Evolutionary conservation across 2,888 invertebrate genomes (phyloP).

Genomic region (Galeruca laticollis): DNA sequence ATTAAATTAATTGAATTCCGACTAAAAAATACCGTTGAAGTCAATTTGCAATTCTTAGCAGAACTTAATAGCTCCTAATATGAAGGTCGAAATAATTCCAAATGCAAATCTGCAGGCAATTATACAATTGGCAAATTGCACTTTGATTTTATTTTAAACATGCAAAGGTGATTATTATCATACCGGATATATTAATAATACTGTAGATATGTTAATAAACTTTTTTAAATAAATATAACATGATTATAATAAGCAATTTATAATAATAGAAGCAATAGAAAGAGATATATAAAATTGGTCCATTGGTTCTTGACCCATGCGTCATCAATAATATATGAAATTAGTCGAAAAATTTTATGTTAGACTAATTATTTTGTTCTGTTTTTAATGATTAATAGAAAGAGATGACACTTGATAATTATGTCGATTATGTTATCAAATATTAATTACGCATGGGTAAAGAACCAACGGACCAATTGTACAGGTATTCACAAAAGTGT

Average conservation of each 20-base stretch:
- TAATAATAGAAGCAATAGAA: not conserved
- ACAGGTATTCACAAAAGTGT: too few species aligned
- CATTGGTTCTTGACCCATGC: too few species aligned
- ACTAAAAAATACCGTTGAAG: slow-evolving; percentile 17
- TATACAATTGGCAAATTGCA: not conserved
- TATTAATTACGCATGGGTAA: too few species aligned
- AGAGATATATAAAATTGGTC: too few species aligned
- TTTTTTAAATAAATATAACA: not conserved
- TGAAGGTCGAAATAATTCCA: not conserved
- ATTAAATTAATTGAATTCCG: slow-evolving; percentile 18
- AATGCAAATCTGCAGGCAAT: slow-evolving; percentile 19
- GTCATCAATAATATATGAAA: too few species aligned
- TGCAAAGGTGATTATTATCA: not conserved
- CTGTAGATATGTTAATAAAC: too few species aligned
- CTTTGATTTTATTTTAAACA: not conserved
- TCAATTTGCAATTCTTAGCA: slow-evolving; percentile 20
- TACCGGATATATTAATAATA: not conserved
- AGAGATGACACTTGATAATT: too few species aligned
- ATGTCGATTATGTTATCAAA: too few species aligned
- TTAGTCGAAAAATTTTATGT: too few species aligned
- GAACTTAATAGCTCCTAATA: slow-evolving; percentile 28
- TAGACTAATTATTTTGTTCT: too few species aligned
- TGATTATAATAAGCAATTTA: not conserved
- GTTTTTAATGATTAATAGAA: too few species aligned
- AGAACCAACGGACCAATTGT: too few species aligned